phyloP scores from a whole-genome alignment of 2,797 vertebrate genomes.

The Labeo calbasu region DNA sequence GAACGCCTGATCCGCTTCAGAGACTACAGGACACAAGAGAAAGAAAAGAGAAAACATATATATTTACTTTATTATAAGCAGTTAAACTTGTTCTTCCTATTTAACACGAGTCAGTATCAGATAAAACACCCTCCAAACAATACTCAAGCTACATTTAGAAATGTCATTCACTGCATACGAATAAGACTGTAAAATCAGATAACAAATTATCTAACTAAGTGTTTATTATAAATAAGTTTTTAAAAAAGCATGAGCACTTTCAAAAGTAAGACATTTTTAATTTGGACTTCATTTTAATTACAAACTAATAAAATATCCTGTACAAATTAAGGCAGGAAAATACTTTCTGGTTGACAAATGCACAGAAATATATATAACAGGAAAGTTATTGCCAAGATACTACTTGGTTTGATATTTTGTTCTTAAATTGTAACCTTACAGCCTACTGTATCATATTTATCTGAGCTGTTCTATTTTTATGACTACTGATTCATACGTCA shows the following conservation, averaged over 20 bases:
- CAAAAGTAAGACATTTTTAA: not conserved
- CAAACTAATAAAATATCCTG: not conserved
- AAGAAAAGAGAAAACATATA: not conserved
- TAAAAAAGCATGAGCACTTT: not conserved
- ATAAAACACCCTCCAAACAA: not conserved
- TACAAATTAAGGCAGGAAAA: no score
- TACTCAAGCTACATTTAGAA: not conserved
- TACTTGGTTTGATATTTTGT: not conserved
- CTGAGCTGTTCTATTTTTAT: not conserved
- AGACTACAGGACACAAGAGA: constrained; percentile 75
- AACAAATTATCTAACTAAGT: not conserved
- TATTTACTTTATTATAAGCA: not conserved
- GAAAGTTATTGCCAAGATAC: not conserved
- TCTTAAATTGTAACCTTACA: not conserved
- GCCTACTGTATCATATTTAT: not conserved
- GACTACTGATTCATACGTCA: not conserved
- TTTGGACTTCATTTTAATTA: not conserved
- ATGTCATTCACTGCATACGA: no score
- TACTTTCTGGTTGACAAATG: not conserved
- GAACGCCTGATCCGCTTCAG: constrained; percentile 95
- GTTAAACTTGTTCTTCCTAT: not conserved
- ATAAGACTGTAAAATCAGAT: not conserved
- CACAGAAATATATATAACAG: not conserved
- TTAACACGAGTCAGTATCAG: not conserved
- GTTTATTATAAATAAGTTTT: not conserved